Evolutionary conservation across 2,113 vertebrate species (phyloP), one percentile per base, ranked within the genome.

Genomic region (Ochotona curzoniae): DNA sequence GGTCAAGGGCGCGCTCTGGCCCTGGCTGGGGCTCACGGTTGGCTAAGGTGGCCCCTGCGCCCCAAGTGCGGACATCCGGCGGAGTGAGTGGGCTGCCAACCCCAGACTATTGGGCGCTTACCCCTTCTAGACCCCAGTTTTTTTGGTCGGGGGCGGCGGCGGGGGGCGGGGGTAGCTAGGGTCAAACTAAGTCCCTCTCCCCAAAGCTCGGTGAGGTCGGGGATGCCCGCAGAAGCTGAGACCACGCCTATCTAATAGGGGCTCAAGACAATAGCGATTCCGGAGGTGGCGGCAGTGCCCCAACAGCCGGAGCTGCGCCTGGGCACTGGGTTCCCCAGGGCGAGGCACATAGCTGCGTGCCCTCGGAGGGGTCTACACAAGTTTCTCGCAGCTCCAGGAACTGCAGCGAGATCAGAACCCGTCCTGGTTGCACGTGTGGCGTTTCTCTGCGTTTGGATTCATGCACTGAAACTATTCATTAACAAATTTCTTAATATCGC

Each of bases 381-480:
- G 66, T 7, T 38, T 60, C 38, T 86, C 61, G 47, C 9, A 70
- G 25, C 44, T 3, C 2, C 0, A 2, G 76, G 86, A 93, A 47
- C 4, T 38, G 26, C 2, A 30, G 35, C 67, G 78, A 6, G n/a
- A 57, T 67, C 89, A 49, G 89, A 84, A 67, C 85, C 76, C 80
- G 64, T 63, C 38, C 9, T 86, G 74, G 79, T 21, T 57, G 63
- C 44, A 51, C n/a, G 70, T 73, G 47, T 86, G 47, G 47, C 91
- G 88, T 86, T 71, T 76, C 86, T 85, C 83, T 92, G 30, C 35
- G 44, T 87, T 85, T 67, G 84, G 87, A 87, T 78, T 69, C 70
- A 51, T 49, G 44, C 91, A 75, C 60, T 23, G 28, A 93, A 94
- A 87, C 57, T 79, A 69, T 78, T 89, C 70, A 54, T 76, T 38